phyloP scores from a whole-genome alignment of 2,888 invertebrate genomes.

The Smittia aterrima region DNA sequence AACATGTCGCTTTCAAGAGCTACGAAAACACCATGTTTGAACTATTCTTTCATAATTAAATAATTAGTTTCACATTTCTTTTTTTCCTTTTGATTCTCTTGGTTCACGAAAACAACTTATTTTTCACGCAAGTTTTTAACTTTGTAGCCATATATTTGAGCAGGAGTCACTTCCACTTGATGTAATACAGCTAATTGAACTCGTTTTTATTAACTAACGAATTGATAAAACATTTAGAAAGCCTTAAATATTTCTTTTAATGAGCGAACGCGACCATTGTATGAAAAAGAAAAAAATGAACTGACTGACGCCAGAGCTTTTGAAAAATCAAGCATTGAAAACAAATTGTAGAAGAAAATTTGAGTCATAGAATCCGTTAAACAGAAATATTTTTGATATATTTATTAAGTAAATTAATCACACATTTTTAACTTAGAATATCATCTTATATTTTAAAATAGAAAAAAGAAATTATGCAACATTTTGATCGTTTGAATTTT shows the following conservation, averaged over 20 bases:
- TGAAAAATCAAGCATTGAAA: too few species aligned
- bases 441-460: too few species aligned
- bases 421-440: too few species aligned
- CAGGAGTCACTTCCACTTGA: conserved; percentile 12
- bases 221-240: conserved; percentile 36
- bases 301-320: too few species aligned
- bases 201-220: conserved; percentile 28
- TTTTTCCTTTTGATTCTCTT: conserved; percentile 24
- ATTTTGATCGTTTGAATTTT: too few species aligned
- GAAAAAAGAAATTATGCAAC: too few species aligned
- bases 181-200: neutral
- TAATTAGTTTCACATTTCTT: conserved; percentile 40
- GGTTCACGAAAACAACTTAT: conserved; percentile 11
- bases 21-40: conserved; percentile 23
- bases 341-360: too few species aligned
- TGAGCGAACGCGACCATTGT: neutral
- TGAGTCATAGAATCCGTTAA: too few species aligned
- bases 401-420: too few species aligned
- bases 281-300: neutral
- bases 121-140: neutral
- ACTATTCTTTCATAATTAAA: conserved; percentile 28
- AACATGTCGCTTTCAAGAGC: neutral
- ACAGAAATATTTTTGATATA: too few species aligned
- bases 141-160: conserved; percentile 15
- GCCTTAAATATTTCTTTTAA: conserved; percentile 24